Conservation (phyloP, 2,113 vertebrate species). For the Athene noctua region DNA sequence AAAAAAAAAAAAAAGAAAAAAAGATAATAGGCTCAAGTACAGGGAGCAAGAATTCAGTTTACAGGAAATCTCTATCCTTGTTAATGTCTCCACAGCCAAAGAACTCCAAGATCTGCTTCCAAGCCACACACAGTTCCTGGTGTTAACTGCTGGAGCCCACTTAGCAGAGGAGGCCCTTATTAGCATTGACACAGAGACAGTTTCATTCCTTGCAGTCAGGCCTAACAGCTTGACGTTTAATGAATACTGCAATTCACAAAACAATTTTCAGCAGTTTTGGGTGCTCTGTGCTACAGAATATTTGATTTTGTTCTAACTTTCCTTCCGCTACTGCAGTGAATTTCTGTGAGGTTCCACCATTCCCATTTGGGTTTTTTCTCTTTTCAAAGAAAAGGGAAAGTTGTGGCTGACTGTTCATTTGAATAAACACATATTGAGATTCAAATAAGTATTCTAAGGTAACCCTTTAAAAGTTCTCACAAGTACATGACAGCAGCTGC, state of each 20-base stretch:
- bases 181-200: background rate
- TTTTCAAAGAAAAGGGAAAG: background rate
- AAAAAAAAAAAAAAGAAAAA: background rate
- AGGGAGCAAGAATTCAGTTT: background rate
- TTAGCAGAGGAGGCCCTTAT: background rate
- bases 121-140: background rate
- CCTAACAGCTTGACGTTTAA: background rate
- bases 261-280: background rate
- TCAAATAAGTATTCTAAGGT: background rate
- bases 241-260: background rate
- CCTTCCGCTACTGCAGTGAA: background rate
- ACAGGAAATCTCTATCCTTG: background rate
- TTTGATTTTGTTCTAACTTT: background rate
- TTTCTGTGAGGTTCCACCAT: accelerated
- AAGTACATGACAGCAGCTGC: background rate
- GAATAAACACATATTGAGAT: constrained; percentile 17
- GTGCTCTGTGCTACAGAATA: background rate
- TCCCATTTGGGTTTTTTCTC: background rate
- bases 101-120: background rate
- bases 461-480: background rate
- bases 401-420: background rate
- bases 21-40: background rate
- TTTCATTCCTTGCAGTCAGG: background rate
- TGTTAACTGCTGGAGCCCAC: background rate
- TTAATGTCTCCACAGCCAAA: background rate